These are phyloP conservation scores for Cyphomyrus discorhynchus DNA, from an alignment of 2,113 vertebrate genomes.

Conservation along the genomic window DNA sequence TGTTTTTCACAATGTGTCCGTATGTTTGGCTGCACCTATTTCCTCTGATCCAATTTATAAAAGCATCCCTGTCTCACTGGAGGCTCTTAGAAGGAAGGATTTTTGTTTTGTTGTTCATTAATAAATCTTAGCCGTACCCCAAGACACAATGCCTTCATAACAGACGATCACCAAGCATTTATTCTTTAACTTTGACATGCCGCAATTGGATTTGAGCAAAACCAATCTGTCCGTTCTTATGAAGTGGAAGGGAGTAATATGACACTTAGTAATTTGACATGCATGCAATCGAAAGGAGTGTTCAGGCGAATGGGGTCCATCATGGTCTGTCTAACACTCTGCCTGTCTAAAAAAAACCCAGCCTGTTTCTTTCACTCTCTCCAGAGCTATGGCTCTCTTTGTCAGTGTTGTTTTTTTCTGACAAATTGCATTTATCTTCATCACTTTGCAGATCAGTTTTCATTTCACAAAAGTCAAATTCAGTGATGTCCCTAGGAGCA, in stretches of 20 bases:
- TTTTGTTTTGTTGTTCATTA: not conserved
- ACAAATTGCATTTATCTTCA: not conserved
- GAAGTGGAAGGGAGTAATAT: slow-evolving; percentile 5
- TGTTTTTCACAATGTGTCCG: not conserved
- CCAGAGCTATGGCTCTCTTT: not conserved
- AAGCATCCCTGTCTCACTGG: not conserved
- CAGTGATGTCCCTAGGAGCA: not conserved
- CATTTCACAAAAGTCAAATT: not conserved
- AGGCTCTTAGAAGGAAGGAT: not conserved
- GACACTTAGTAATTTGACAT: slow-evolving; percentile 15
- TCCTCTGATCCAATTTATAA: not conserved
- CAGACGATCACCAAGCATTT: not conserved
- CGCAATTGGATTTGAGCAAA: not conserved
- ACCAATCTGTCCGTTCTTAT: slow-evolving; percentile 11
- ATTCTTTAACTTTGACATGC: not conserved
- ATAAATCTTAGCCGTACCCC: not conserved
- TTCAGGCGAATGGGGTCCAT: not conserved
- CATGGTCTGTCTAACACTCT: not conserved
- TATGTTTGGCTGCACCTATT: not conserved
- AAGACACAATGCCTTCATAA: not conserved
- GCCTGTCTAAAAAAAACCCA: not conserved
- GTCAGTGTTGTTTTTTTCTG: not conserved
- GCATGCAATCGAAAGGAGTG: not conserved
- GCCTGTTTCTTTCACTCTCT: not conserved
- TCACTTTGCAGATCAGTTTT: not conserved